These are phyloP conservation scores for Alouatta palliata DNA, from an alignment of 2,113 vertebrate genomes.

Conservation along the genomic window DNA sequence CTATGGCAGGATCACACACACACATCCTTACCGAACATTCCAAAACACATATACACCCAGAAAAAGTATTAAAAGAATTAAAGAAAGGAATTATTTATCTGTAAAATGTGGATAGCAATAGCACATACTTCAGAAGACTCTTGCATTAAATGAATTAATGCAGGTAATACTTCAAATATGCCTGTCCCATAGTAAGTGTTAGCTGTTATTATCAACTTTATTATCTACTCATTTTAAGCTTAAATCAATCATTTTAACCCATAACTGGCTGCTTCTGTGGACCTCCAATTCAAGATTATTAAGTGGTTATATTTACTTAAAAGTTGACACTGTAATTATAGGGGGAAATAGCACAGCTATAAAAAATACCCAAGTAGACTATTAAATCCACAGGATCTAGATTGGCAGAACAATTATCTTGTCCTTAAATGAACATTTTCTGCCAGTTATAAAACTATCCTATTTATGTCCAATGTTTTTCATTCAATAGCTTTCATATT, in stretches of 20 bases:
- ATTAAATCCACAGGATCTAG: slow-evolving; percentile 25
- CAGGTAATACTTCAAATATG: background rate
- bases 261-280: background rate
- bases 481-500: slow-evolving; percentile 38
- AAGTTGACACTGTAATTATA: background rate
- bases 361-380: slow-evolving; percentile 59
- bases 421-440: slow-evolving; percentile 4
- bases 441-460: slow-evolving; percentile 54
- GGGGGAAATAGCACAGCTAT: background rate
- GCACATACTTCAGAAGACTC: background rate
- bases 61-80: background rate
- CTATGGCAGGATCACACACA: background rate
- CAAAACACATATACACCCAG: background rate
- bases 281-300: slow-evolving; percentile 2
- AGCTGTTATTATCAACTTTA: background rate
- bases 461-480: background rate
- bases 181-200: background rate
- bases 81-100: background rate
- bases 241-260: background rate
- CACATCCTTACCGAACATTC: background rate
- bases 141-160: background rate
- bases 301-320: slow-evolving; percentile 19
- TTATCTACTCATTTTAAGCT: background rate
- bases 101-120: background rate
- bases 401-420: slow-evolving; percentile 54